Conservation (phyloP, 2,888 invertebrate genomes). For the Drosophila cyrtoloma region DNA sequence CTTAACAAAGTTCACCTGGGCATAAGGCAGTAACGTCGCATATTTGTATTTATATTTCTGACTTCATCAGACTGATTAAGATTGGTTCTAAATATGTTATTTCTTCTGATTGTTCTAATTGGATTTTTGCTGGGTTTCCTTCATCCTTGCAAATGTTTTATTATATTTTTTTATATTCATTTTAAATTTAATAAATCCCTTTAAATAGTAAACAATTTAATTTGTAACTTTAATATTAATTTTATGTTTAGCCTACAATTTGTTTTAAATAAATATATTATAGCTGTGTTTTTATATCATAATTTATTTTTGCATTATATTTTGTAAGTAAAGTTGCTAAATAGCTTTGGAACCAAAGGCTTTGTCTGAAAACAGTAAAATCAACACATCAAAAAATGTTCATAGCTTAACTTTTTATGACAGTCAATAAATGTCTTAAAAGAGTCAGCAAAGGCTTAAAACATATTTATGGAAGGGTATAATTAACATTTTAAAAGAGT, state of each 20-base stretch:
- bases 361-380: background rate
- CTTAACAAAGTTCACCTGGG: background rate
- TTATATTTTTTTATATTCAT: background rate
- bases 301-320: background rate
- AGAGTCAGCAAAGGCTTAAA: background rate
- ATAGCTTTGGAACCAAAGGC: too few species aligned
- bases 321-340: background rate
- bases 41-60: background rate
- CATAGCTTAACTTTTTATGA: background rate
- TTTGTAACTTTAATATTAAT: background rate
- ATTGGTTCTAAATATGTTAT: background rate
- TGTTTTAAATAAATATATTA: background rate
- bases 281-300: too few species aligned
- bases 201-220: background rate
- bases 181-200: background rate
- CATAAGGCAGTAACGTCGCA: background rate
- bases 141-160: accelerated
- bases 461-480: background rate
- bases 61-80: background rate
- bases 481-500: background rate
- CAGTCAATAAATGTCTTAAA: background rate
- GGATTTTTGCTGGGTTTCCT: background rate
- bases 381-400: background rate
- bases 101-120: background rate
- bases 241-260: background rate